phyloP scores from a whole-genome alignment of 2,113 vertebrate species.

The Anarrhichthys ocellatus region DNA sequence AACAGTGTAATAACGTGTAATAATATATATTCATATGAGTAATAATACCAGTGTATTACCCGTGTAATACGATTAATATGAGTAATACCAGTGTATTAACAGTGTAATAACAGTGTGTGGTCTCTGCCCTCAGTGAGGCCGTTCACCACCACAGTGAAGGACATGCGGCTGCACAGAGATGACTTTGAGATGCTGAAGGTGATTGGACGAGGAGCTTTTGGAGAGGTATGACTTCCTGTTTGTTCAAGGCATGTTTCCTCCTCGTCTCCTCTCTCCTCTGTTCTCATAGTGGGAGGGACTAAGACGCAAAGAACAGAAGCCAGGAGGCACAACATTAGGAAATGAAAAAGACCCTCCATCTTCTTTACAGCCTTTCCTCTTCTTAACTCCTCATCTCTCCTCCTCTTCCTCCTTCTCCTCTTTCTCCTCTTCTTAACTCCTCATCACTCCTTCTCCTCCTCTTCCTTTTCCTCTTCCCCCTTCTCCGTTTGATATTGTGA shows the following conservation, averaged over 20 bases:
- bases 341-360: too few relatives aligned
- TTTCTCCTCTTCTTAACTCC: too few relatives aligned
- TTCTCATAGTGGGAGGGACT: not conserved
- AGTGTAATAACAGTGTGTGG: not conserved
- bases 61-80: not conserved
- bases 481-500: too few relatives aligned
- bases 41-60: too few relatives aligned
- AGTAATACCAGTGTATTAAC: too few relatives aligned
- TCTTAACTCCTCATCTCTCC: too few relatives aligned
- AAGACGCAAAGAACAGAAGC: not conserved
- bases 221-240: slow-evolving; percentile 78
- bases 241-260: not conserved
- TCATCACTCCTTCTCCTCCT: too few relatives aligned
- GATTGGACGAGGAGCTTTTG: slow-evolving; percentile 85
- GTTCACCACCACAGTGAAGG: slow-evolving; percentile 74
- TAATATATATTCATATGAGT: too few relatives aligned
- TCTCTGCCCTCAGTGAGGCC: slow-evolving; percentile 66
- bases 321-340: too few relatives aligned
- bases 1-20: too few relatives aligned
- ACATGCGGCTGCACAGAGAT: slow-evolving; percentile 83
- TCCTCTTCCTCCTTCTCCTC: too few relatives aligned
- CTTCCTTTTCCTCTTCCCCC: too few relatives aligned
- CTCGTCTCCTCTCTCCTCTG: not conserved
- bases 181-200: slow-evolving; percentile 88
- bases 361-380: not conserved